A percentile compares a stretch with the other conserved stretches of the same genome.
These are phyloP conservation scores for Tinamus guttatus DNA, from an alignment of 2,113 vertebrate species.

Conservation along the genomic window DNA sequence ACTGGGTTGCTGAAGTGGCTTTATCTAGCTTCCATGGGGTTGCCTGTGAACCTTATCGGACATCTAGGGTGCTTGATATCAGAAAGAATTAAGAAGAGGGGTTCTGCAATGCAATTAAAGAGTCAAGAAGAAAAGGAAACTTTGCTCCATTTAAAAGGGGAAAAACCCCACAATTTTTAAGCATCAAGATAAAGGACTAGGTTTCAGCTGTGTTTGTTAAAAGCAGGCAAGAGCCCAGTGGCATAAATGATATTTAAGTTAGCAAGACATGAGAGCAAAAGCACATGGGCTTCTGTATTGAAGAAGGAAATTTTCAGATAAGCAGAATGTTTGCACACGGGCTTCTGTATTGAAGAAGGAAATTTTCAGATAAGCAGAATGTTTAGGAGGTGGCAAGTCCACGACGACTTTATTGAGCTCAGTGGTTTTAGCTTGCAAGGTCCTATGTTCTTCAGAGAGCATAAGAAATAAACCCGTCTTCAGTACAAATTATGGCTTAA, in stretches of 20 bases:
- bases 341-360: not conserved
- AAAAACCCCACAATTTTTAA: not conserved
- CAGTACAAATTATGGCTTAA: not conserved
- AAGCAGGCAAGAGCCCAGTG: not conserved
- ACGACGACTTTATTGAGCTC: not conserved
- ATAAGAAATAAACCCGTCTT: not conserved
- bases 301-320: not conserved
- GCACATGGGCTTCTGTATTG: not conserved
- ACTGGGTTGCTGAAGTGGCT: not conserved
- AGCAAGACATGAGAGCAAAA: not conserved
- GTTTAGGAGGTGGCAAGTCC: not conserved
- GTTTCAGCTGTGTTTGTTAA: not conserved
- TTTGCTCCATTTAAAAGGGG: not conserved
- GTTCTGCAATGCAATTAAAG: not conserved
- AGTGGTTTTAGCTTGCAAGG: not conserved
- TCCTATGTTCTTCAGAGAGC: not conserved
- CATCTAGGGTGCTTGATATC: not conserved
- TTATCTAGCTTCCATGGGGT: accelerated
- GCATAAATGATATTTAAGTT: not conserved
- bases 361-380: not conserved
- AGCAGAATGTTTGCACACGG: not conserved
- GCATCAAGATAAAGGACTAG: accelerated
- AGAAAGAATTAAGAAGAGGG: not conserved
- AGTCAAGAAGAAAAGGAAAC: not conserved
- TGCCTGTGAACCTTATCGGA: not conserved